Base-by-base conservation (phyloP, 2,797 vertebrate genomes). In the Sylvia borin region DNA sequence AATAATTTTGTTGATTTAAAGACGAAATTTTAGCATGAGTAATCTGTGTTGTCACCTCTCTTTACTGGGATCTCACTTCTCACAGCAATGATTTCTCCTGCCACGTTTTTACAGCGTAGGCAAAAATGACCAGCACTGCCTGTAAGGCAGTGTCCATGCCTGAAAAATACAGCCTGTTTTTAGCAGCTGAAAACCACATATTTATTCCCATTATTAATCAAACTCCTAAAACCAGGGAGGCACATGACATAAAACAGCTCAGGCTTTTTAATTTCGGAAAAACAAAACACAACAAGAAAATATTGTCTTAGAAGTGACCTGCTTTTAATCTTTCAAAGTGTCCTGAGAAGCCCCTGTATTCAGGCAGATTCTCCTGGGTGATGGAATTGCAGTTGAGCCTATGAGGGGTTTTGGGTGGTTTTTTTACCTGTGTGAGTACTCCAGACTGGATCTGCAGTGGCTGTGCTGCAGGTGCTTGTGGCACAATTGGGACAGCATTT, bases 361-460 rank as follows among this genome's bases (percentile, higher is more conserved):
- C 60, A 57, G 75, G 29, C 81, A 68, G 50, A 54, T 29, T 91
- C 88, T 88, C 76, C 88, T 38, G 71, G 40, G 40, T 9, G 13
- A n/a, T 32, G 68, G 42, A 93, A 86, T 3, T 86, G 51, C 77
- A 92, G 17, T 7, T 66, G 61, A 73, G 40, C 19, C 73, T 34
- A 3, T 0, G 16, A 20, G 47, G 16, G 40, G 17, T 3, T 54
- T 67, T 67, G 96, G 60, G 7, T n/a, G 42, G 5, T 10, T 58
- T 47, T 91, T 97, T 96, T 98, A 99, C 99, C 99, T 99, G 99
- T 17, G 99, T 98, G 85, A 99, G 98, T 96, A 99, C 99, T 96
- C 99, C 97, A 9, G 99, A 99, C 96, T 99, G 99, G 95, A 99
- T 99, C 97, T 99, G 99, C 10, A 99, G 98, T 15, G 99, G 98